Conservation (phyloP, 2,113 vertebrate species). For the Prochilodus magdalenae region DNA sequence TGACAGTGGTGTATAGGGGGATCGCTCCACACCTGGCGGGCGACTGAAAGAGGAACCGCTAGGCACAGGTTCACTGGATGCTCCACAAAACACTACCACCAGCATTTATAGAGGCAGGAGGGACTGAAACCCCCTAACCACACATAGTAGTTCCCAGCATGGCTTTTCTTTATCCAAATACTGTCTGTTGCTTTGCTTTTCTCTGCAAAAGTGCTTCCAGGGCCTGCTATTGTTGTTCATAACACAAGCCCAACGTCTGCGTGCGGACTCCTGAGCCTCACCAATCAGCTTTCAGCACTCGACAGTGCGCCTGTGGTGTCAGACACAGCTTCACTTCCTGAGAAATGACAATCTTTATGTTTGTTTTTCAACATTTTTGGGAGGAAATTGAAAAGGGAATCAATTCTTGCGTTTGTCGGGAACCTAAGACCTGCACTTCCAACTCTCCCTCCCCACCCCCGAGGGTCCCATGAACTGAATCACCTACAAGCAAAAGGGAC, state of each 20-base stretch:
- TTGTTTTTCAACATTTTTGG: slow-evolving; percentile 14
- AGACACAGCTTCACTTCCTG: neutral
- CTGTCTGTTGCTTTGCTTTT: neutral
- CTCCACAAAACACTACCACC: neutral
- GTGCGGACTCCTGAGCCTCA: neutral
- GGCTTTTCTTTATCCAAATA: neutral
- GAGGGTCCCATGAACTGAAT: neutral
- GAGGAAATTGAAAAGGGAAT: slow-evolving; percentile 37
- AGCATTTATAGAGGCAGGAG: neutral
- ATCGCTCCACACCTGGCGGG: slow-evolving; percentile 6
- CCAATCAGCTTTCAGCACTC: slow-evolving; percentile 1
- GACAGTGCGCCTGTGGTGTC: neutral
- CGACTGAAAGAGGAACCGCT: neutral
- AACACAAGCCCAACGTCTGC: neutral
- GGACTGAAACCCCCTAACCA: neutral
- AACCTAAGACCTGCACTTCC: slow-evolving; percentile 10
- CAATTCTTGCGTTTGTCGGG: slow-evolving; percentile 8
- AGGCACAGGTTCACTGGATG: neutral
- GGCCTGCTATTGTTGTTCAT: neutral
- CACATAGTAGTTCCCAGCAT: neutral
- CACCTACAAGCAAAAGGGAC: neutral
- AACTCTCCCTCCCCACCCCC: neutral
- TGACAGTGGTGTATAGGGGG: neutral
- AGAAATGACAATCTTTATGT: neutral
- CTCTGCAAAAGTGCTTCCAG: neutral